Evolutionary conservation across 2,888 invertebrate genomes (phyloP), one percentile per base, ranked within the genome.

Genomic region (Pollenia amentaria): DNA sequence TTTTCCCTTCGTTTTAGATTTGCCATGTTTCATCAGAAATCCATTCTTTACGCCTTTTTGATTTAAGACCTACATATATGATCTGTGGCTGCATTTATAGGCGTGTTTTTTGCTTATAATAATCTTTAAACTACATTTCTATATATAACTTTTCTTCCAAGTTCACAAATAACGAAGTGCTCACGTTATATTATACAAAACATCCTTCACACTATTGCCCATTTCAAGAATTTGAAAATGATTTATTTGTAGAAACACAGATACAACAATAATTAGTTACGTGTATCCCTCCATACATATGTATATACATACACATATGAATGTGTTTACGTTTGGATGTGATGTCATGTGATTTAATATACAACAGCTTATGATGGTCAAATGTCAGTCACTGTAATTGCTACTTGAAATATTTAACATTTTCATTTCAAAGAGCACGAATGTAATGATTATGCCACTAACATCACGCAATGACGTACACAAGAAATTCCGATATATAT

Each of bases 331-430:
- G 14, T 72, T 60, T 29, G 48, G 2, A 55, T 46, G 3, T 6
- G 2, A 55, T 46, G 3, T 6, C 9, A 16, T 77, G 64, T 70
- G 46, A 79, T 69, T 55, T 79, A 62, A 73, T 44, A 29, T 16
- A 44, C 51, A 29, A 62, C 44, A 62, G 53, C 69, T 64, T 57
- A 55, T 69, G 69, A 3, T 67, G 73, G 73, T 48, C 73, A 82
- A 73, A 78, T 82, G 73, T 70, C 73, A 48, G 77, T 62, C 69
- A 67, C 14, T 79, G 62, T 62, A 72, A 77, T 72, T 67, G 40
- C 55, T 40, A 48, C 42, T 75, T 51, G 16, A 69, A 51, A 60
- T 69, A 11, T 60, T 67, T 67, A 67, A 81, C 42, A 57, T 75
- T 67, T 82, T 67, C 81, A 75, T 60, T 51, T 64, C n/a, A 72